Base-by-base conservation (phyloP, 2,888 invertebrate genomes). In the Dione vanillae region DNA sequence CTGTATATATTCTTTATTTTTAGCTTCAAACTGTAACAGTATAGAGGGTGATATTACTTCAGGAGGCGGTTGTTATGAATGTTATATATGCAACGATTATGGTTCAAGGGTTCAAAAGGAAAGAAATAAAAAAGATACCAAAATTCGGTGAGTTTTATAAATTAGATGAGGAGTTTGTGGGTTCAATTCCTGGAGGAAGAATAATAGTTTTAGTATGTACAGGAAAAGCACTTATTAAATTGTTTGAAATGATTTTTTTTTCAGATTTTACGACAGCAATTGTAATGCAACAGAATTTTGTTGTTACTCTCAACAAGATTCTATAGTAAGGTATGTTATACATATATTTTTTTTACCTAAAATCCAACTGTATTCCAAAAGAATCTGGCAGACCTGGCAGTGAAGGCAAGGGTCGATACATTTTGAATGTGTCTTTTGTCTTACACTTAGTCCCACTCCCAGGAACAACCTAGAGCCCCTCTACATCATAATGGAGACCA, bases 261-360 rank as follows among this genome's bases (percentile, higher is more conserved):
- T 2, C 66, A 72, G 72, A n/a, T 70, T 72, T 19, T 47, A 20
- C 5, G 67, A 69, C 52, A 20, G 12, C 6, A 47, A 14, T 0
- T 72, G 72, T 41, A 10, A 16, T 0, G 2, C 9, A 8, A 54
- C 58, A 2, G 27, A 45, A 2, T 40, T 67, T 7, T 72, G 72
- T 37, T 72, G 72, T 64, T 27, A 65, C 3, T 45, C 58, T 0
- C 70, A 70, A 19, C 8, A 61, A 16, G 61, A 61, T 7, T 27
- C 35, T 0, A n/a, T 11, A 16, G 45, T 6, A 11, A 27, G 61
- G 61, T 45, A 35, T 19, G n/a, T 20, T 5, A 14, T 11, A 2
- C 10, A 67, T 8, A 37, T 43, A n/a, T 12, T 6, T n/a, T 61
- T 54, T 20, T 54, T 54, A 27, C 5, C 27, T 27, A 27, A 37